Conservation (phyloP, 2,888 invertebrate species). For the Linyphia triangularis region DNA sequence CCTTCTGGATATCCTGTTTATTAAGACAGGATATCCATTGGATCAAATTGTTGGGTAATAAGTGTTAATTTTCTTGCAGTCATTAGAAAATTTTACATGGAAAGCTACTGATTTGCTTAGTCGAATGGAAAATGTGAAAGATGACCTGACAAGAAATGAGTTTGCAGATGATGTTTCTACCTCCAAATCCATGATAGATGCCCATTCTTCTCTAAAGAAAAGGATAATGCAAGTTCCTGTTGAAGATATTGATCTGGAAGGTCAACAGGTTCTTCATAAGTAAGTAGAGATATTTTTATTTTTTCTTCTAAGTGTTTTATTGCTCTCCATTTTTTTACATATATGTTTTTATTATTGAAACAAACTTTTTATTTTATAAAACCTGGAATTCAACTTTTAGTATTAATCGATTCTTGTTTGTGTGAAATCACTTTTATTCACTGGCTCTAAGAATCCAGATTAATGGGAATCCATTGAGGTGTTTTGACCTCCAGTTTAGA, state of each 20-base stretch:
- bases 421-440: no score
- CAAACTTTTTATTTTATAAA: not conserved
- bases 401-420: no score
- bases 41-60: no score
- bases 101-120: slow-evolving; percentile 95
- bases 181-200: slow-evolving; percentile 93
- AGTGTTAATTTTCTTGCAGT: slow-evolving; percentile 80
- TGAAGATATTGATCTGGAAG: slow-evolving; percentile 94
- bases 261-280: slow-evolving; percentile 84
- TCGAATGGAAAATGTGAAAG: slow-evolving; percentile 93
- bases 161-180: slow-evolving; percentile 96
- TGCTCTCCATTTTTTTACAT: not conserved
- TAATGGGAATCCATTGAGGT: no score
- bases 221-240: slow-evolving; percentile 95
- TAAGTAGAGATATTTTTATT: slow-evolving; percentile 76
- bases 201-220: slow-evolving; percentile 95
- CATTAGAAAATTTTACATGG: slow-evolving; percentile 97
- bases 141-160: slow-evolving; percentile 94
- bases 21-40: no score
- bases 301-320: not conserved
- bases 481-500: no score
- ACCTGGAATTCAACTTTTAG: not conserved
- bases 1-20: no score
- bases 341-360: not conserved
- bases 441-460: no score